Conservation (phyloP, 2,113 vertebrate genomes). For the Diadophis punctatus region DNA sequence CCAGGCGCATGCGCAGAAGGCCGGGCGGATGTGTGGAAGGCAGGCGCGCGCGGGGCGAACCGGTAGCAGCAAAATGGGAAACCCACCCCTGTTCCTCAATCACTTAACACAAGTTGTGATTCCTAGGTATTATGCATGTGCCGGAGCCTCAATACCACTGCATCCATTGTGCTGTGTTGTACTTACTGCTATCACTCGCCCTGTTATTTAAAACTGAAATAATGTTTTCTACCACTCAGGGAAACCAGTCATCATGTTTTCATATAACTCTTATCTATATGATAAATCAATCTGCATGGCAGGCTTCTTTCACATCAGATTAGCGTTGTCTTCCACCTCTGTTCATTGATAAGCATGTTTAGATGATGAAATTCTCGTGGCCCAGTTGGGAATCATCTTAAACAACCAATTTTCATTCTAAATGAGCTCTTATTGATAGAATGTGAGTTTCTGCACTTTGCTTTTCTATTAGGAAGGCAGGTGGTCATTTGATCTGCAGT, state of each 20-base stretch:
- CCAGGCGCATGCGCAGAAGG: no score
- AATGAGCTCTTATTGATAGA: constrained; percentile 20
- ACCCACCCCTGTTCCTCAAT: no score
- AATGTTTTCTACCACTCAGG: constrained; percentile 51
- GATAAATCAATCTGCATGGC: constrained; percentile 54
- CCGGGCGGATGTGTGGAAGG: no score
- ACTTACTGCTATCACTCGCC: constrained; percentile 44
- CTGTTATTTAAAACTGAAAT: constrained; percentile 50
- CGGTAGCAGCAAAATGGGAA: no score
- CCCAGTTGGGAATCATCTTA: constrained; percentile 27
- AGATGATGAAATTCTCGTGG: constrained; percentile 26
- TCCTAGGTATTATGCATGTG: background rate
- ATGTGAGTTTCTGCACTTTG: constrained; percentile 12
- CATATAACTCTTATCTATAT: constrained; percentile 47
- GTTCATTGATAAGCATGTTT: constrained; percentile 54
- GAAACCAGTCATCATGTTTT: constrained; percentile 45
- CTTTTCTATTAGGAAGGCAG: constrained; percentile 9
- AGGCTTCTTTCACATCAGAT: constrained; percentile 50
- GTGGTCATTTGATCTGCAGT: constrained; percentile 13
- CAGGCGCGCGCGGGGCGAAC: no score
- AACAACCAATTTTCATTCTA: constrained; percentile 40
- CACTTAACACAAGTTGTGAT: no score
- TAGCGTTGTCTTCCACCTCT: constrained; percentile 41
- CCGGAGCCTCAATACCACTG: background rate
- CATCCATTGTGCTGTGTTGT: constrained; percentile 26